Evolutionary conservation across 2,888 invertebrate species (phyloP), one percentile per base, ranked within the genome.

Genomic region (Palloptera scutellata): DNA sequence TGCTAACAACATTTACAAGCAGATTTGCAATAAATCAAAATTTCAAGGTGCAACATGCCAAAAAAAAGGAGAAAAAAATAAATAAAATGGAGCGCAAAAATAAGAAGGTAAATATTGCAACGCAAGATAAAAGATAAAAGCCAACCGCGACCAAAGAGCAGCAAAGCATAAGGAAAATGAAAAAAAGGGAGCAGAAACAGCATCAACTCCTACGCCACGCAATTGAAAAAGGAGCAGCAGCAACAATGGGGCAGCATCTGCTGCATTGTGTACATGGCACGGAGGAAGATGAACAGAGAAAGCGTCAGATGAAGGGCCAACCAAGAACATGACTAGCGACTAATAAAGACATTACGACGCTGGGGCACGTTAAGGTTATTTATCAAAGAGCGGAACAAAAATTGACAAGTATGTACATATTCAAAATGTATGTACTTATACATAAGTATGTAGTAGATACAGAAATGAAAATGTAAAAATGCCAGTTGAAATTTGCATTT

Each of bases 1-100:
- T 3, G 43, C n/a, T 62, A 17, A n/a, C 59, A 59, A 51, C 51
- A 59, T 62, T 43, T 48, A 53, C 63, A 41, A 53, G 55, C 64
- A 60, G 61, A 53, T 64, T 67, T 53, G 64, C 67, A 66, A 70
- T 70, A 70, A 70, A 70, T 70, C 70, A 70, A 64, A 62, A 20
- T 67, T 58, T 43, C 59, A 62, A 65, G 79, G 75, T 77, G 58
- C 73, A 69, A 67, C 73, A 70, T 73, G 68, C 66, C 64, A 75
- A 75, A 74, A 73, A 74, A 73, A 75, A 78, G 76, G 73, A 5
- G 42, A 42, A 48, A 51, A 45, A 13, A 12, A 11, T 12, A 59
- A 48, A n/a, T 8, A 48, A 48, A 48, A 8, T 2, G 48, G 48
- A 12, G 48, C 48, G 48, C 48, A 15, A 12, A 4, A 51, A 41